Base-by-base conservation (phyloP, 2,797 vertebrate genomes). In the Zenarchopterus dispar region DNA sequence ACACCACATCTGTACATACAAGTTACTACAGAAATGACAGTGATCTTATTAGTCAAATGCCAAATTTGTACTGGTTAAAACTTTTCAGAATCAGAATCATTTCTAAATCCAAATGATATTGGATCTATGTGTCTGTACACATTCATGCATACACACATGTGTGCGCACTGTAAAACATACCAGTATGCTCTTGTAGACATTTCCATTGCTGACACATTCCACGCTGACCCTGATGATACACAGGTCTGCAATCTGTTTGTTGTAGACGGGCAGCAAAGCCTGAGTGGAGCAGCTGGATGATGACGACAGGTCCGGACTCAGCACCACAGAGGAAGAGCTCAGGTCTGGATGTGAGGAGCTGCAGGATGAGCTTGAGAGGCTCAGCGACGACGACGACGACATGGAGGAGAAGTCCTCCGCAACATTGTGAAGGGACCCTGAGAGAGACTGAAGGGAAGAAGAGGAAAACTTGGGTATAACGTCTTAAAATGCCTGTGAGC, bases 131-230 rank as follows among this genome's bases (percentile, higher is more conserved):
- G n/a, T n/a, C n/a, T n/a, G n/a, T n/a, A n/a, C n/a, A n/a, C n/a
- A n/a, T n/a, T n/a, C n/a, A n/a, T n/a, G n/a, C n/a, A n/a, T n/a
- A n/a, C n/a, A n/a, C n/a, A n/a, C n/a, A n/a, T n/a, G n/a, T n/a
- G n/a, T n/a, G n/a, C n/a, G n/a, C n/a, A n/a, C 9, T 8, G 39
- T n/a, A 13, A 11, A 53, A 57, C 53, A 92, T 68, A 97, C 96
- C 95, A 96, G 78, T 53, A 97, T 96, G 91, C 96, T 97, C 78
- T 95, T 95, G 70, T 97, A 97, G 62, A 97, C 59, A 53, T 95
- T 96, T 22, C 95, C 93, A 0, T 93, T 94, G 87, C 85, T 89
- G 60, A 92, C 84, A 0, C 87, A 87, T 71, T 94, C 89, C 50
- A 97, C 87, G 15, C 94, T 95, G 92, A 97, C 92, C 31, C 95